Evolutionary conservation across 2,113 vertebrate genomes (phyloP).

Genomic region (Amphilophus citrinellus): DNA sequence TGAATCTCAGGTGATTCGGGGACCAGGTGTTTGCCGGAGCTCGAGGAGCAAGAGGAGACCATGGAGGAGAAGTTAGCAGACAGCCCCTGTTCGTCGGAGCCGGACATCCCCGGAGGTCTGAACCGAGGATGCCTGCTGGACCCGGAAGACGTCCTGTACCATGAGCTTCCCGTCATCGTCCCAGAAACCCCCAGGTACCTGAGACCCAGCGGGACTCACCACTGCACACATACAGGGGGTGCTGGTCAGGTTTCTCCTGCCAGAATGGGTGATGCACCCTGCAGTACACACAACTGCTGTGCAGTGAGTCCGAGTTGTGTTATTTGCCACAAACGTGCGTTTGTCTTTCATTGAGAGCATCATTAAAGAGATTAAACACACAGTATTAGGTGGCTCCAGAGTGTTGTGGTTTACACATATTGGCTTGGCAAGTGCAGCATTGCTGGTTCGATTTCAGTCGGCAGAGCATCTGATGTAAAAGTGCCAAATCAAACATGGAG

Average conservation of each 20-base stretch:
- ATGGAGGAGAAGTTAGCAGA: slow-evolving; percentile 48
- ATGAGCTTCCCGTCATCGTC: slow-evolving; percentile 52
- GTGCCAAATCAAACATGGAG: too few species aligned
- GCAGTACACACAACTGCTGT: too few species aligned
- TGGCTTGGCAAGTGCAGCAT: too few species aligned
- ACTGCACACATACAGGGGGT: not conserved
- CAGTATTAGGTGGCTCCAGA: too few species aligned
- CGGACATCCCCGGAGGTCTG: slow-evolving; percentile 57
- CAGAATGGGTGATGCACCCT: too few species aligned
- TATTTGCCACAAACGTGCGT: too few species aligned
- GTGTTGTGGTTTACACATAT: too few species aligned
- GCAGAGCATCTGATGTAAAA: too few species aligned
- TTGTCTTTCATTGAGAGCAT: not conserved
- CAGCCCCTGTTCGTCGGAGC: slow-evolving; percentile 50
- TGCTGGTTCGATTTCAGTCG: too few species aligned
- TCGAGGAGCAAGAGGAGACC: not conserved
- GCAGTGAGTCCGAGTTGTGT: not conserved
- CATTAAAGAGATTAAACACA: not conserved
- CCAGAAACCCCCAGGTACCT: slow-evolving; percentile 80
- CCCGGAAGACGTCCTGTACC: slow-evolving; percentile 46
- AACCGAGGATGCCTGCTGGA: slow-evolving; percentile 69
- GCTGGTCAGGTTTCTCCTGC: fast-evolving
- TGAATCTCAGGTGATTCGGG: not conserved
- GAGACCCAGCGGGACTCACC: not conserved
- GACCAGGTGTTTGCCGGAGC: fast-evolving